These are phyloP conservation scores for Drosophila putrida DNA, from an alignment of 2,888 invertebrate genomes.

Conservation along the genomic window DNA sequence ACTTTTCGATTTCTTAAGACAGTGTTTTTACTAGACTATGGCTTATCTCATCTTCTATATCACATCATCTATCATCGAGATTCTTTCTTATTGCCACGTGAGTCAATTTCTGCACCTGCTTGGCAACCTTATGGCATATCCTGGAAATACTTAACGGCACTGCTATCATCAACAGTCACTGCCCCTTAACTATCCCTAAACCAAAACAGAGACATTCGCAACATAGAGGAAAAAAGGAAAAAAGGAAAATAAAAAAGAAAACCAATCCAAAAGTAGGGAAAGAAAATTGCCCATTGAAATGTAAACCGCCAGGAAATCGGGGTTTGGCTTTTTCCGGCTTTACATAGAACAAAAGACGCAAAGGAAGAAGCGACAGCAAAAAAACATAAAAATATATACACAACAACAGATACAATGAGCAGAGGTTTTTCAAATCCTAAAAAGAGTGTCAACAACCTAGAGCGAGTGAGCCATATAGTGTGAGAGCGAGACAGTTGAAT, in stretches of 20 bases:
- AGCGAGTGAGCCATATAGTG: slow-evolving; percentile 11
- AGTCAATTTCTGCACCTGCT: slow-evolving; percentile 53
- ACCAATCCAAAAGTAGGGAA: slow-evolving; percentile 52
- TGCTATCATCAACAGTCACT: slow-evolving; percentile 57
- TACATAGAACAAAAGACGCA: slow-evolving; percentile 65
- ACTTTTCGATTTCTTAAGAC: not conserved
- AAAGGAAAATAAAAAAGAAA: slow-evolving; percentile 37
- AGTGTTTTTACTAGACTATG: not conserved
- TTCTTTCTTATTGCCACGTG: slow-evolving; percentile 43
- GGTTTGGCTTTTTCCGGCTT: slow-evolving; percentile 83
- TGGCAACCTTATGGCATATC: slow-evolving; percentile 6
- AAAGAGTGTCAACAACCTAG: slow-evolving; percentile 69
- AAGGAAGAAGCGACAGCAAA: slow-evolving; percentile 56
- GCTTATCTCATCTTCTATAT: not conserved
- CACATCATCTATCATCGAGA: slow-evolving; percentile 9
- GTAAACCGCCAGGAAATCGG: slow-evolving; percentile 79
- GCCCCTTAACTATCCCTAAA: slow-evolving; percentile 47
- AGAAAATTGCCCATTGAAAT: slow-evolving; percentile 79
- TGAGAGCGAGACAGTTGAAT: slow-evolving; percentile 10
- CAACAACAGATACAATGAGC: slow-evolving; percentile 64
- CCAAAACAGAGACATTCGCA: slow-evolving; percentile 39
- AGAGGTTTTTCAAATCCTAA: slow-evolving; percentile 56
- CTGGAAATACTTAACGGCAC: slow-evolving; percentile 14
- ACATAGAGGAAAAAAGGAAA: slow-evolving; percentile 21
- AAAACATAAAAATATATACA: slow-evolving; percentile 56